Base-by-base conservation (phyloP, 2,113 vertebrate species). In the Lophotis ruficrista region DNA sequence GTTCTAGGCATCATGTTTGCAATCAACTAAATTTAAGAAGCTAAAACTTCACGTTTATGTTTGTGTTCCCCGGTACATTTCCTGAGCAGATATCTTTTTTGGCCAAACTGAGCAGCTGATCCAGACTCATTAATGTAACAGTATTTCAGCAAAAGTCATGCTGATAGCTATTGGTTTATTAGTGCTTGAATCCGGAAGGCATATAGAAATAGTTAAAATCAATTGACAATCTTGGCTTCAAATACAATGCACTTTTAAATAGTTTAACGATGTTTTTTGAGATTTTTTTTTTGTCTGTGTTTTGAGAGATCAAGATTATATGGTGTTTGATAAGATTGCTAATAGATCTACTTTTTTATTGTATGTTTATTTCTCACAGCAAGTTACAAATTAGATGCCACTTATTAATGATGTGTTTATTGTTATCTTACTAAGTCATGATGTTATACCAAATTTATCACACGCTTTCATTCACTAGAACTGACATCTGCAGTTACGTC, bases 11-110 rank as follows among this genome's bases (percentile, higher is more conserved):
- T 94, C 37, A 9, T 92, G 33, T 96, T 97, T 96, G 91, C 93
- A 97, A 94, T 98, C 84, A 96, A 58, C 77, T 92, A 83, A 89
- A 94, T 95, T 94, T 95, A 96, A 97, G 76, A 48, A 72, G 51
- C 35, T 88, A 58, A 94, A 96, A 58, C 35, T 75, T 84, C 83
- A 71, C 80, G 79, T 82, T 92, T 87, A 70, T 64, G 58, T 91
- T 93, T 11, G 3, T 64, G 47, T 95, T 47, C 41, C 28, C 22
- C 10, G 4, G 21, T 90, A 72, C 89, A 93, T 94, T 96, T 96
- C 51, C 86, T 47, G 78, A 92, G 53, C 47, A 95, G 84, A 84
- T 33, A 43, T 72, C 85, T 96, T 90, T 93, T 91, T 75, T 80
- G 87, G 70, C 61, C 89, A 82, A 75, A 83, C 35, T 68, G 78